These are phyloP conservation scores for Gastracanthus pulcherrimus DNA, from an alignment of 2,888 invertebrate genomes.

Conservation along the genomic window DNA sequence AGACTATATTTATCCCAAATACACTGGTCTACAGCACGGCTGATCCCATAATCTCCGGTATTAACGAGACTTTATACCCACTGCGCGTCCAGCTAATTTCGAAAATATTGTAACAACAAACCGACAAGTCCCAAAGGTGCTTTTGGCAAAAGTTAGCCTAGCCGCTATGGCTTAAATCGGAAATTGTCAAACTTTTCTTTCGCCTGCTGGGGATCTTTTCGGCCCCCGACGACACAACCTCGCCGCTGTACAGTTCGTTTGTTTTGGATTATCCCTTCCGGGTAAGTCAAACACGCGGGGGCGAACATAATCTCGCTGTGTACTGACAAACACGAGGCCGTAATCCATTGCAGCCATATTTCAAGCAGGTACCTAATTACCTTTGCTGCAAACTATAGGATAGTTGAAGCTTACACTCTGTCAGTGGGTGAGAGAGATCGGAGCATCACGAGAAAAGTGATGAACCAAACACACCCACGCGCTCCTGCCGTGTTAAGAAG, in stretches of 20 bases:
- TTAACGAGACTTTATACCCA: constrained; percentile 7
- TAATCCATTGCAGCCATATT: constrained; percentile 66
- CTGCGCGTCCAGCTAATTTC: not conserved
- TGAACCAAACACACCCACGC: not conserved
- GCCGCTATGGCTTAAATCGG: no score
- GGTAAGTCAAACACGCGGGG: constrained; percentile 56
- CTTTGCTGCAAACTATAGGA: constrained; percentile 20
- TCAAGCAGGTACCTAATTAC: constrained; percentile 64
- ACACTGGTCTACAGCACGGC: no score
- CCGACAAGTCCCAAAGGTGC: not conserved
- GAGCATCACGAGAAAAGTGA: constrained; percentile 9
- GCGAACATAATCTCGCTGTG: constrained; percentile 50
- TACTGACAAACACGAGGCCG: constrained; percentile 60
- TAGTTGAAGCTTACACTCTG: no score
- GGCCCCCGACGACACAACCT: no score
- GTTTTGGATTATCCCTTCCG: constrained; percentile 63
- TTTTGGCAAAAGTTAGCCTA: no score
- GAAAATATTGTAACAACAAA: constrained; percentile 47
- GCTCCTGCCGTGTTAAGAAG: not conserved
- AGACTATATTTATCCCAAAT: no score
- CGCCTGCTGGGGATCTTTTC: not conserved
- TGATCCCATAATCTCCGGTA: not conserved
- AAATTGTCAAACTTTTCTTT: no score
- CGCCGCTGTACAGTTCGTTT: no score
- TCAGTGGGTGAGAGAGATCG: not conserved